Percentiles rank a stretch among this genome's conserved stretches.
phyloP scores from a whole-genome alignment of 37 sponge, comb jelly and placozoan species.

The Chondrosia reniformis region DNA sequence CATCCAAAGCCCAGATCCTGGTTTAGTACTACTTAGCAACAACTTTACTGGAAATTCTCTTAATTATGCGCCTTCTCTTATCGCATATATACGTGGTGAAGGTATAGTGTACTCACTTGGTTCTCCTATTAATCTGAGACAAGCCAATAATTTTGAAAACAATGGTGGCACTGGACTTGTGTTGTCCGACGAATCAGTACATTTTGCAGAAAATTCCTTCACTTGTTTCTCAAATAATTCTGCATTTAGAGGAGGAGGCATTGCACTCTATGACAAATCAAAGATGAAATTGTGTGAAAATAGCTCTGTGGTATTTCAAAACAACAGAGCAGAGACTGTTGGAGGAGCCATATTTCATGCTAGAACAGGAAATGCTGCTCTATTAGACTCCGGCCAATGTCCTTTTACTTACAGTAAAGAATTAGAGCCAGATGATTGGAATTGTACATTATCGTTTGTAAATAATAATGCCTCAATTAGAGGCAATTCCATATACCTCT shows the following conservation, averaged over 20 bases:
- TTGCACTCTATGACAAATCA: constrained; percentile 34
- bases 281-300: neutral
- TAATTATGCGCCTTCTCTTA: too few species aligned
- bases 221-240: neutral
- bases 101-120: neutral
- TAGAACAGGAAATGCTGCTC: constrained; percentile 9
- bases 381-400: constrained; percentile 28
- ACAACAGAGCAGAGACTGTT: constrained; percentile 20
- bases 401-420: constrained; percentile 36
- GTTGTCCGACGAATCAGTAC: neutral
- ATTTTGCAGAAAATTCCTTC: neutral
- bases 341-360: constrained; percentile 59
- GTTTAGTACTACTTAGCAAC: too few species aligned
- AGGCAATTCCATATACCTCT: constrained; percentile 37
- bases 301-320: constrained; percentile 24
- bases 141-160: neutral
- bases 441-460: constrained; percentile 28
- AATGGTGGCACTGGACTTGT: neutral
- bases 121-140: neutral
- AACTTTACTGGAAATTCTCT: too few species aligned
- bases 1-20: too few species aligned
- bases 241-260: constrained; percentile 9
- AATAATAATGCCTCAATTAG: constrained; percentile 22
- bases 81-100: neutral
- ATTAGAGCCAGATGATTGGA: neutral